phyloP scores from a whole-genome alignment of 2,888 invertebrate genomes.

The Scaptomyza parva region DNA sequence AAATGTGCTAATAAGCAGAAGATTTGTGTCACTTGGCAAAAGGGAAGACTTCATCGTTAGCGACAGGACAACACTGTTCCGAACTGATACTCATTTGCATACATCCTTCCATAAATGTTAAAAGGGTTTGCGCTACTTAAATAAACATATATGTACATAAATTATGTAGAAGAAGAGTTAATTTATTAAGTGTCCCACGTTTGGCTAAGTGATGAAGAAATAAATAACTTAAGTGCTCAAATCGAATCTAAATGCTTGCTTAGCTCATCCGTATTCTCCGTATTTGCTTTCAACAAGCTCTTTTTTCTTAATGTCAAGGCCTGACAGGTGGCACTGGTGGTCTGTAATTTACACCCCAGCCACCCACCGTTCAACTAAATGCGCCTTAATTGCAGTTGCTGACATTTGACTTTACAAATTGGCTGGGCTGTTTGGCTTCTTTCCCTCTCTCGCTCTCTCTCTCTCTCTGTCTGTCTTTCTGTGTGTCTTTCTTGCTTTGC shows the following conservation, averaged over 20 bases:
- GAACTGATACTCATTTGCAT: conserved; percentile 36
- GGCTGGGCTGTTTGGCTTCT: conserved; percentile 51
- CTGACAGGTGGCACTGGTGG: conserved; percentile 1
- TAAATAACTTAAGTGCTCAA: background rate
- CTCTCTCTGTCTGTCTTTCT: background rate
- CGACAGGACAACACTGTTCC: conserved; percentile 3
- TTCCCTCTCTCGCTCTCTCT: background rate
- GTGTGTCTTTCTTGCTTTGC: background rate
- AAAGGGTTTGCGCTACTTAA: background rate
- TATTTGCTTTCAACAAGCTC: background rate
- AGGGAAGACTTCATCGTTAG: conserved; percentile 1
- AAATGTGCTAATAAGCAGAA: conserved; percentile 74
- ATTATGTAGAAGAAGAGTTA: background rate
- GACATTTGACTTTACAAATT: conserved; percentile 79
- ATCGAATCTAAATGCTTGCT: background rate
- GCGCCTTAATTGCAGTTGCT: conserved; percentile 78
- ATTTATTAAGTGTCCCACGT: conserved; percentile 6
- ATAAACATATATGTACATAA: background rate
- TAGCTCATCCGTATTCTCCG: background rate
- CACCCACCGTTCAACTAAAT: conserved; percentile 41
- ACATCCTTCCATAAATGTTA: conserved; percentile 2
- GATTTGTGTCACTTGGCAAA: conserved; percentile 60
- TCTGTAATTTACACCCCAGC: background rate
- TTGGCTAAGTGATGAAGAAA: background rate
- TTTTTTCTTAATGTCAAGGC: conserved; percentile 7